These are phyloP conservation scores for Unio pictorum DNA, from an alignment of 2,888 invertebrate species.

Conservation along the genomic window DNA sequence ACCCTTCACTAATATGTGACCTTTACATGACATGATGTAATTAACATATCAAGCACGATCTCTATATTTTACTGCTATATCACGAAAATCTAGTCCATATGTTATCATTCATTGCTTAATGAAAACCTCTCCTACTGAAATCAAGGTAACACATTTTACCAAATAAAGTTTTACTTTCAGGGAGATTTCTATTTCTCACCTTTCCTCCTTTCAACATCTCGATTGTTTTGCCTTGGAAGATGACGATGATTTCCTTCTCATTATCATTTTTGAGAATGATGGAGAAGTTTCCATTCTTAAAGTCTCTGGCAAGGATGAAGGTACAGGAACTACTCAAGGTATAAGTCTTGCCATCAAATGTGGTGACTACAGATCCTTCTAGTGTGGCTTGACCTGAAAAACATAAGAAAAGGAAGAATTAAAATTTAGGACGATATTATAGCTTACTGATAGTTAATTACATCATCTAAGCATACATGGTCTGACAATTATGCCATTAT, in stretches of 20 bases:
- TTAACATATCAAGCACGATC: too few relatives aligned
- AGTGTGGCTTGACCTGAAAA: slow-evolving; percentile 84
- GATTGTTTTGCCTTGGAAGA: slow-evolving; percentile 34
- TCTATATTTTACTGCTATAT: too few relatives aligned
- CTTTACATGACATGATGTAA: too few relatives aligned
- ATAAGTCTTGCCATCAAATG: slow-evolving; percentile 87
- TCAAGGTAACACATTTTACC: too few relatives aligned
- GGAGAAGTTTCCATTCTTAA: slow-evolving; percentile 84
- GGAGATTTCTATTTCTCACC: slow-evolving; percentile 19
- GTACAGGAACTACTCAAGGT: slow-evolving; percentile 83
- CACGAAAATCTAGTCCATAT: too few relatives aligned
- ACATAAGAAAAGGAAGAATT: neutral
- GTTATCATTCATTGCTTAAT: too few relatives aligned
- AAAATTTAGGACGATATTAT: neutral
- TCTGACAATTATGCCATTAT: neutral
- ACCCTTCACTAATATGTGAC: too few relatives aligned
- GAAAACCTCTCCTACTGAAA: too few relatives aligned
- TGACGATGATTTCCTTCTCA: slow-evolving; percentile 43
- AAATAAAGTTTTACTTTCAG: too few relatives aligned
- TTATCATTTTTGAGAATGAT: slow-evolving; percentile 80
- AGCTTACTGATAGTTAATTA: slow-evolving; percentile 17
- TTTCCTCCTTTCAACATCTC: slow-evolving; percentile 45
- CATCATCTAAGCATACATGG: neutral
- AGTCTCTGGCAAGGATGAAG: slow-evolving; percentile 88
- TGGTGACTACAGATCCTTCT: slow-evolving; percentile 85